phyloP scores from a whole-genome alignment of 2,797 vertebrate species.

The Coranthus polyacanthus region DNA sequence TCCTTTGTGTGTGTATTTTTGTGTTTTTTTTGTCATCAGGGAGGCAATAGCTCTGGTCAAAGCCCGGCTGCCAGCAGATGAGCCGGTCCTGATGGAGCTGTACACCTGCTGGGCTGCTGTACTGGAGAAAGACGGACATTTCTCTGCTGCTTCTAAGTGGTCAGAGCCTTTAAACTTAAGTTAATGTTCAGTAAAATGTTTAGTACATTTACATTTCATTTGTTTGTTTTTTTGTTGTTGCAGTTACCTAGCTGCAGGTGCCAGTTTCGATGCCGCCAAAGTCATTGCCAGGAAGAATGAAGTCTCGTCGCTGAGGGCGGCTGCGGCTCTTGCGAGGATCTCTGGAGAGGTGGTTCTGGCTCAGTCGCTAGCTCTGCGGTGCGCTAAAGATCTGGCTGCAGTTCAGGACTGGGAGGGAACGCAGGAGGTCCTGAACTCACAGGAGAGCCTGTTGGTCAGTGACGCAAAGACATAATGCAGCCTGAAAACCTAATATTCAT shows the following conservation, averaged over 20 bases:
- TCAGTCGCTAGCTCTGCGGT: conserved; percentile 89
- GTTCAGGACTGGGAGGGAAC: conserved; percentile 90
- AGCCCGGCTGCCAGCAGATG: conserved; percentile 90
- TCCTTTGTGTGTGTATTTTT: conserved; percentile 5
- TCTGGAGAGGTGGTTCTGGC: conserved; percentile 88
- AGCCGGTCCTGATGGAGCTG: conserved; percentile 90
- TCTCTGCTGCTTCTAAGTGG: conserved; percentile 95
- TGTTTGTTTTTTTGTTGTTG: background rate
- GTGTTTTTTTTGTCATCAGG: conserved; percentile 82
- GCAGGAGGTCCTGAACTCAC: conserved; percentile 88
- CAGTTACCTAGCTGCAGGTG: conserved; percentile 91
- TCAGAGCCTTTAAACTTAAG: conserved; percentile 58
- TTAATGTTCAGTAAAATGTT: background rate
- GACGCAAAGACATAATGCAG: rapidly evolving
- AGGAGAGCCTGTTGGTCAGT: conserved; percentile 89
- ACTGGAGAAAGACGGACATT: conserved; percentile 95
- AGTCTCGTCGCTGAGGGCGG: conserved; percentile 86
- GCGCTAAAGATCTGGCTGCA: conserved; percentile 89
- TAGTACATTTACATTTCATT: background rate
- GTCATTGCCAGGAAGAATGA: conserved; percentile 94
- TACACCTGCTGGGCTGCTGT: conserved; percentile 91
- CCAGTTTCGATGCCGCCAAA: conserved; percentile 93
- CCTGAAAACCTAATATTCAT: background rate
- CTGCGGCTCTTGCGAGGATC: conserved; percentile 87
- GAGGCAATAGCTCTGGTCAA: conserved; percentile 94